Percentiles rank a stretch among this genome's conserved stretches.
Evolutionary conservation across 2,113 vertebrate species (phyloP).

Genomic region (Tachuris rubrigastra): DNA sequence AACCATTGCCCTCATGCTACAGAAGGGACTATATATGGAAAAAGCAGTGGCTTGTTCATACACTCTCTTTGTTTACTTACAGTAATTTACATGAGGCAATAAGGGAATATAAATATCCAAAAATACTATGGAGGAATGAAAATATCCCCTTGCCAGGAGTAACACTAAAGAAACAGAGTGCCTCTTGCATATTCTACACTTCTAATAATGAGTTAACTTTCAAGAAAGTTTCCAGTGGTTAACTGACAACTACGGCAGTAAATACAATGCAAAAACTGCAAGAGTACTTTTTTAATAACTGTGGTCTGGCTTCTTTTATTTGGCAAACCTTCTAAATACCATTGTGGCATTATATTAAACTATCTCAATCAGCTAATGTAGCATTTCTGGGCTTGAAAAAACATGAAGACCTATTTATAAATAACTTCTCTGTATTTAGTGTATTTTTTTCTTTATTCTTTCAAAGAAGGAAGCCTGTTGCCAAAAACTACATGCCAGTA

Average conservation of each 20-base stretch:
- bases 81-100: background rate
- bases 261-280: background rate
- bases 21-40: background rate
- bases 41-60: background rate
- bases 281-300: background rate
- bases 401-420: constrained; percentile 3
- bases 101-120: background rate
- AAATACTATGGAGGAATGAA: background rate
- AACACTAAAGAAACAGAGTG: background rate
- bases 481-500: background rate
- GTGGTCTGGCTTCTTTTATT: background rate
- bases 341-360: background rate
- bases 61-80: background rate
- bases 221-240: background rate
- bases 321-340: background rate
- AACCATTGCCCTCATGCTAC: background rate
- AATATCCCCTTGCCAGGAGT: background rate
- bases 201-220: background rate
- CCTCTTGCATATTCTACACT: background rate
- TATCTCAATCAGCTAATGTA: background rate
- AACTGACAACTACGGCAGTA: background rate
- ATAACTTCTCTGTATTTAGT: background rate
- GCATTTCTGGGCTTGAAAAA: background rate
- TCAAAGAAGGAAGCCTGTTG: background rate
- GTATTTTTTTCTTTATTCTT: background rate